Conservation (phyloP, 2,113 vertebrate species). For the Atlantisia rogersi region DNA sequence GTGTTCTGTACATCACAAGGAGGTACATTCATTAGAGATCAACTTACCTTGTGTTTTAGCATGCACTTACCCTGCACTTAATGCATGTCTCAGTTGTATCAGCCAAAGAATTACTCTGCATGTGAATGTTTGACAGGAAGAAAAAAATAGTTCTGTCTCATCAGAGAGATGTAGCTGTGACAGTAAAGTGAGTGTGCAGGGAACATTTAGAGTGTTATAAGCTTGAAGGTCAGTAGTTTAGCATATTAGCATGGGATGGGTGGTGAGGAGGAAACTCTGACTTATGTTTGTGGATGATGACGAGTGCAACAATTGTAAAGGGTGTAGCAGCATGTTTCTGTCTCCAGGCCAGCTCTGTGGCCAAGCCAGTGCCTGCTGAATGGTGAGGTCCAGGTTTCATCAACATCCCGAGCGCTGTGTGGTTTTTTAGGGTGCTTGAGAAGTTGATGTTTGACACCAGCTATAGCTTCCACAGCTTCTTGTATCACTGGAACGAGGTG, state of each 20-base stretch:
- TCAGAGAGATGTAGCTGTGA: not conserved
- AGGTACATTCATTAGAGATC: not conserved
- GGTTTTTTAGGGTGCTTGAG: not conserved
- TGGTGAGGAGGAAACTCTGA: not conserved
- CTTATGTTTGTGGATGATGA: not conserved
- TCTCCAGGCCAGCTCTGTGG: not conserved
- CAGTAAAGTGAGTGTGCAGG: not conserved
- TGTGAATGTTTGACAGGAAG: not conserved
- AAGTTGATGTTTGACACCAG: not conserved
- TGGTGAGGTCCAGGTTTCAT: not conserved
- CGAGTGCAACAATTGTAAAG: not conserved
- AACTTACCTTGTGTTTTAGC: not conserved
- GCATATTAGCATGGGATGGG: not conserved
- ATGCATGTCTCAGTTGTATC: not conserved
- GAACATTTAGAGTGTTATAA: not conserved
- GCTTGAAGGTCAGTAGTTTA: not conserved
- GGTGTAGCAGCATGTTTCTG: not conserved
- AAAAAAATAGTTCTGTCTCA: not conserved
- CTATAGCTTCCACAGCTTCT: not conserved
- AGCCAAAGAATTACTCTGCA: not conserved
- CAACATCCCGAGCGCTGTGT: not conserved
- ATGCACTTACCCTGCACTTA: not conserved
- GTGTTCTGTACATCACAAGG: not conserved
- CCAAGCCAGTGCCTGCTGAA: not conserved
- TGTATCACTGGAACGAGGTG: not conserved